These are phyloP conservation scores for Venustoraphidia nigricollis DNA, from an alignment of 2,888 invertebrate species.

Conservation along the genomic window DNA sequence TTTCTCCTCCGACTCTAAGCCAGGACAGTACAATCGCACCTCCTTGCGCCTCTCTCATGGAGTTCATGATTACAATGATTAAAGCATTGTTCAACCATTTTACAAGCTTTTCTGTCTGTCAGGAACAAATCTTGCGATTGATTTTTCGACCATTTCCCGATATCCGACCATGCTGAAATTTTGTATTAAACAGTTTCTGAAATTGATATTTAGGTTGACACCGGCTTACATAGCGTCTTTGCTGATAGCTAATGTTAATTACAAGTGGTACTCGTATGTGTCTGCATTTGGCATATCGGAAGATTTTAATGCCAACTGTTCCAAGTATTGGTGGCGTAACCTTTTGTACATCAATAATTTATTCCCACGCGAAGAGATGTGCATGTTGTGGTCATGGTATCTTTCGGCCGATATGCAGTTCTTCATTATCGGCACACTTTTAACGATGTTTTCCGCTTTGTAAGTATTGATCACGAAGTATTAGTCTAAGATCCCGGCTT, in stretches of 20 bases:
- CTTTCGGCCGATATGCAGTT: conserved; percentile 32
- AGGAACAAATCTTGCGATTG: too few species aligned
- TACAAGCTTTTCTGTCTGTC: too few species aligned
- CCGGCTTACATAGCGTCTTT: conserved; percentile 29
- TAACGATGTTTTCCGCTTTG: conserved; percentile 28
- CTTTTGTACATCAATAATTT: conserved; percentile 33
- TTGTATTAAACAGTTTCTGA: too few species aligned
- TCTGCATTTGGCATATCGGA: conserved; percentile 26
- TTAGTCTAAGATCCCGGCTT: too few species aligned
- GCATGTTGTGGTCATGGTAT: conserved; percentile 35
- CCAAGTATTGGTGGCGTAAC: conserved; percentile 36
- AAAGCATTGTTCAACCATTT: too few species aligned
- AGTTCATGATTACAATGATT: too few species aligned
- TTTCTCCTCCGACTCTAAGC: too few species aligned
- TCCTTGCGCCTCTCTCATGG: too few species aligned
- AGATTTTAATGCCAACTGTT: conserved; percentile 25
- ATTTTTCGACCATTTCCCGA: too few species aligned
- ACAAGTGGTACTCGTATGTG: conserved; percentile 23
- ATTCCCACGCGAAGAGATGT: conserved; percentile 28
- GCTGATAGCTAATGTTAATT: conserved; percentile 25
- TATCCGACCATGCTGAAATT: too few species aligned
- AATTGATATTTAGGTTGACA: conserved; percentile 24
- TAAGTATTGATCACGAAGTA: conserved; percentile 17
- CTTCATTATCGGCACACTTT: conserved; percentile 23
- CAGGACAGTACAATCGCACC: too few species aligned